phyloP scores from a whole-genome alignment of 1,140 invertebrate genomes.

The Cyrtorhinus lividipennis region DNA sequence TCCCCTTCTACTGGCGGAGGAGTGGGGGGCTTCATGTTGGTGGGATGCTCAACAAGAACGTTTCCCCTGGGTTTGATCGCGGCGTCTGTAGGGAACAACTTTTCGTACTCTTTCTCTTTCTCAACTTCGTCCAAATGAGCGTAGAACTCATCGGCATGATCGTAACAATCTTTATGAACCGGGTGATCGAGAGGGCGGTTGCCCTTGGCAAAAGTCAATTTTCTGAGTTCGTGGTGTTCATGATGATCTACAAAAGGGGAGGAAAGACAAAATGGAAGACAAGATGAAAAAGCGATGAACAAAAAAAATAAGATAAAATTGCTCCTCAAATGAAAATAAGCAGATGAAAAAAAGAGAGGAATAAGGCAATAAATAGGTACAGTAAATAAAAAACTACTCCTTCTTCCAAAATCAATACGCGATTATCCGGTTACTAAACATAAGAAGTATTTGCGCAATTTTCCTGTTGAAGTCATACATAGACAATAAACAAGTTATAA shows the following conservation, averaged over 20 bases:
- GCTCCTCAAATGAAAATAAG: neutral
- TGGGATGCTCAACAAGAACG: slow-evolving; percentile 4
- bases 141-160: slow-evolving; percentile 2
- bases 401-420: too few species aligned
- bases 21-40: slow-evolving; percentile 1
- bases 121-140: neutral
- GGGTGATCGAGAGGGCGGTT: neutral
- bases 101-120: neutral
- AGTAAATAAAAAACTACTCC: too few species aligned
- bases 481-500: too few species aligned
- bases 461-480: too few species aligned
- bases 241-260: neutral
- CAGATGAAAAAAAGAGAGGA: too few species aligned
- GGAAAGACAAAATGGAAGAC: neutral
- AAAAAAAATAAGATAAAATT: neutral
- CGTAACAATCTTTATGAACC: slow-evolving; percentile 1
- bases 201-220: neutral
- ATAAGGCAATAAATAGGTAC: too few species aligned
- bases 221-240: neutral
- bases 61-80: neutral
- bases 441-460: too few species aligned
- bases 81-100: neutral
- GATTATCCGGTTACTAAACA: too few species aligned
- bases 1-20: neutral
- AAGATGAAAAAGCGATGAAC: neutral